phyloP scores from a whole-genome alignment of 2,888 invertebrate species.

The Saturnia japonica region DNA sequence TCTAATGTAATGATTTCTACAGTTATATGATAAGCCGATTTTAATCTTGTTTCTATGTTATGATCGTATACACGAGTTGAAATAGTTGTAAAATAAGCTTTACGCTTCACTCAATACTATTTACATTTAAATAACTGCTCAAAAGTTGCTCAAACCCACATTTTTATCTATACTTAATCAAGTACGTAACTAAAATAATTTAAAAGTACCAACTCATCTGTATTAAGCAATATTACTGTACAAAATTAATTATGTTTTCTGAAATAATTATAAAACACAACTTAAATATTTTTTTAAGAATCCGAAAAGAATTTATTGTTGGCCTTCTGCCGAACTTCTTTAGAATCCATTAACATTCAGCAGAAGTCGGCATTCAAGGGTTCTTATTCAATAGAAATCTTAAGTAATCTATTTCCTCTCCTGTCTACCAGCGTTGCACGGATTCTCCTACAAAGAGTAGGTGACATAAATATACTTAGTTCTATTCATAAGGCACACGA shows the following conservation, averaged over 20 bases:
- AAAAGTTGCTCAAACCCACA: not conserved
- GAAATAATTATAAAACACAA: not conserved
- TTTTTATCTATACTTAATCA: not conserved
- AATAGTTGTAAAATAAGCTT: not conserved
- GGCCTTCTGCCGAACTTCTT: no score
- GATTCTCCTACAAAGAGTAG: no score
- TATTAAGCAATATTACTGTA: not conserved
- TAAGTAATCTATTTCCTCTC: no score
- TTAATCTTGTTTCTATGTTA: not conserved
- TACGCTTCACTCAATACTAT: not conserved
- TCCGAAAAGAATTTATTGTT: no score
- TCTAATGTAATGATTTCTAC: no score
- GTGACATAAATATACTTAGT: not conserved
- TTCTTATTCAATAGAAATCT: no score
- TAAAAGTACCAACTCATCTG: not conserved
- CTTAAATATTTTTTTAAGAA: not conserved
- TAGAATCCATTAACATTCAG: no score
- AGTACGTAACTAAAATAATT: not conserved
- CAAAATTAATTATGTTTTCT: not conserved
- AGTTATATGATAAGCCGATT: not conserved
- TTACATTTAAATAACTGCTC: not conserved
- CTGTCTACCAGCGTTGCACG: no score
- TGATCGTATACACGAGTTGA: not conserved
- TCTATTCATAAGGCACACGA: constrained; percentile 6
- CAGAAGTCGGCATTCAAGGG: no score